These are phyloP conservation scores for Manis pentadactyla DNA, from an alignment of 2,797 vertebrate genomes.

Conservation along the genomic window DNA sequence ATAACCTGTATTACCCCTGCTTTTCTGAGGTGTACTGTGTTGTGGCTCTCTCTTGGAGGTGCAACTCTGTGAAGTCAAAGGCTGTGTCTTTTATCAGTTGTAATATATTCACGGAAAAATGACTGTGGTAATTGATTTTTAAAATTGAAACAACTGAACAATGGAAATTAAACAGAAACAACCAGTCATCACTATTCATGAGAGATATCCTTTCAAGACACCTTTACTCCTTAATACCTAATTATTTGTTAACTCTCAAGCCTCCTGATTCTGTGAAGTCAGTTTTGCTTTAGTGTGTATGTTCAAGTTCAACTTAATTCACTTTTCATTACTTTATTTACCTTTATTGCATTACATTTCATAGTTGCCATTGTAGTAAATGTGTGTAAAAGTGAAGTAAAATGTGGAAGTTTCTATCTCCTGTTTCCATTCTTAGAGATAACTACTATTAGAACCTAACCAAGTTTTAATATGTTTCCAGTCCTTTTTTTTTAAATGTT, in stretches of 20 bases:
- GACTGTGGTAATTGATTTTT: slow-evolving; percentile 3
- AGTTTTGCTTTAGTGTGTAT: not conserved
- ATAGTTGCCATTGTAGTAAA: not conserved
- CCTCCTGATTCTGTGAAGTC: not conserved
- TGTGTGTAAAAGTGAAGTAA: too few relatives aligned
- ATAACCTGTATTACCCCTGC: not conserved
- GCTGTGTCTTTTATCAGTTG: not conserved
- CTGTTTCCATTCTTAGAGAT: not conserved
- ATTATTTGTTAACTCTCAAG: not conserved
- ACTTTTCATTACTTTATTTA: not conserved
- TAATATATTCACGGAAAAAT: slow-evolving; percentile 4
- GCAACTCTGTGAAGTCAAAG: not conserved
- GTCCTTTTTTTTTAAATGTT: not conserved
- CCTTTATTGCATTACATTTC: not conserved
- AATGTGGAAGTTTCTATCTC: not conserved
- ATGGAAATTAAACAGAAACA: not conserved
- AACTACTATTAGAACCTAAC: not conserved
- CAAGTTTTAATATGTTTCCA: not conserved
- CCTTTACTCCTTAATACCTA: not conserved
- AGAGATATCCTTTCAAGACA: not conserved
- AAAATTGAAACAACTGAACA: not conserved
- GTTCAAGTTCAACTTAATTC: not conserved
- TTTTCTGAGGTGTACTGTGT: not conserved
- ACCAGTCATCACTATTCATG: slow-evolving; percentile 20
- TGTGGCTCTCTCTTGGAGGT: not conserved